Evolutionary conservation across 1,140 invertebrate species (phyloP).

Genomic region (Tetranychus cinnabarinus): DNA sequence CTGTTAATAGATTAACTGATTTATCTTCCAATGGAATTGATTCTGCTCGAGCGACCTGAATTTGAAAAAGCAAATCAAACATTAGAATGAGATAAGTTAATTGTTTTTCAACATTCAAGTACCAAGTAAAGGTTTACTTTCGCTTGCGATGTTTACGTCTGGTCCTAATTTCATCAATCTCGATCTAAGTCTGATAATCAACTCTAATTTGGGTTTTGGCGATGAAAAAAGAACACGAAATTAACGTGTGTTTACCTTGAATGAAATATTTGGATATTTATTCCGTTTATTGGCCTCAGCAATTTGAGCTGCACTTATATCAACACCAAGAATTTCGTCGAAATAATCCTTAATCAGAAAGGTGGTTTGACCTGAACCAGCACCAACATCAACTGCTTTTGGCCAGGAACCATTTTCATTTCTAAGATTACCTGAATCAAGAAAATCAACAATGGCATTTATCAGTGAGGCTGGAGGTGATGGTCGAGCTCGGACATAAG

Average conservation of each 20-base stretch:
- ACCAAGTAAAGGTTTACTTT: too few relatives aligned
- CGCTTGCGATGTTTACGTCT: too few relatives aligned
- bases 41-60: constrained; percentile 19
- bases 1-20: constrained; percentile 19
- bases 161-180: too few relatives aligned
- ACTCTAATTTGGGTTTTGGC: too few relatives aligned
- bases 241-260: neutral
- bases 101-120: neutral
- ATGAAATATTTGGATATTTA: neutral
- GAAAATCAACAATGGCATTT: neutral
- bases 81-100: neutral
- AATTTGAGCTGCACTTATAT: constrained; percentile 21
- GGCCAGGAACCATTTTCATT: neutral
- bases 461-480: neutral
- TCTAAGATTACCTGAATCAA: neutral
- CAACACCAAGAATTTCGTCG: constrained; percentile 20
- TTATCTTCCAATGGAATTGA: constrained; percentile 15
- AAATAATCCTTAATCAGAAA: constrained; percentile 20
- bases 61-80: neutral
- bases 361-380: constrained; percentile 28
- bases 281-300: constrained; percentile 15
- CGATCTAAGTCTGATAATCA: too few relatives aligned
- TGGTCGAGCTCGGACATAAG: neutral
- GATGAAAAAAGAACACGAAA: too few relatives aligned
- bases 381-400: constrained; percentile 23